phyloP scores from a whole-genome alignment of 1,140 invertebrate species.

The Drosophila hydei region DNA sequence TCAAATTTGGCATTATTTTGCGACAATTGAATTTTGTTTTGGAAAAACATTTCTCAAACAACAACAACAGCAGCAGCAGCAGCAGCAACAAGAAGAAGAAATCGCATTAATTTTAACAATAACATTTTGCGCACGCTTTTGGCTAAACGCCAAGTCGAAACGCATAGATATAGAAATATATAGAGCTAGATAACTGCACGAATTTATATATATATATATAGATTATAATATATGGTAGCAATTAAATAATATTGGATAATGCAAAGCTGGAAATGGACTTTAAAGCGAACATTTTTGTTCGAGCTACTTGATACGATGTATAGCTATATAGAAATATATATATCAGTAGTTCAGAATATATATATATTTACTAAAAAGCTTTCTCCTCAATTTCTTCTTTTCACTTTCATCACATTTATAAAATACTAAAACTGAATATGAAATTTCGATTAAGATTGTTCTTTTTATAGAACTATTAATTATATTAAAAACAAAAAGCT shows the following conservation, averaged over 20 bases:
- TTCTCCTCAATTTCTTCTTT: too few relatives aligned
- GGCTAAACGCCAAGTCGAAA: conserved; percentile 58
- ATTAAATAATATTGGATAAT: conserved; percentile 32
- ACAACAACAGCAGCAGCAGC: conserved; percentile 23
- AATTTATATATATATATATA: conserved; percentile 18
- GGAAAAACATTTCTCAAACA: conserved; percentile 69
- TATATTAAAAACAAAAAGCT: too few relatives aligned
- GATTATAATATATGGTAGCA: conserved; percentile 35
- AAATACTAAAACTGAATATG: too few relatives aligned
- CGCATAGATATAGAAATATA: conserved; percentile 5
- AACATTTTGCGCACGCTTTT: conserved; percentile 80
- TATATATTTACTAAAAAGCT: too few relatives aligned
- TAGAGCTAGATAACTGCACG: conserved; percentile 5
- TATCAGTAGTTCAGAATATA: too few relatives aligned
- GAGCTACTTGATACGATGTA: too few relatives aligned
- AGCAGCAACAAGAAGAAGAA: conserved; percentile 7
- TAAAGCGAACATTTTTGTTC: background rate
- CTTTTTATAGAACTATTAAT: too few relatives aligned
- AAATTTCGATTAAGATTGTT: too few relatives aligned
- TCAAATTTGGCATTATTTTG: conserved; percentile 45
- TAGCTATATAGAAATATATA: too few relatives aligned
- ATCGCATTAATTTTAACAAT: conserved; percentile 49
- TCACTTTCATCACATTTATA: too few relatives aligned
- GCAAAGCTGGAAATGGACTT: background rate
- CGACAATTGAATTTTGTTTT: conserved; percentile 36